Evolutionary conservation across 2,888 invertebrate genomes (phyloP), one percentile per base, ranked within the genome.

Genomic region (Hipparchia semele): DNA sequence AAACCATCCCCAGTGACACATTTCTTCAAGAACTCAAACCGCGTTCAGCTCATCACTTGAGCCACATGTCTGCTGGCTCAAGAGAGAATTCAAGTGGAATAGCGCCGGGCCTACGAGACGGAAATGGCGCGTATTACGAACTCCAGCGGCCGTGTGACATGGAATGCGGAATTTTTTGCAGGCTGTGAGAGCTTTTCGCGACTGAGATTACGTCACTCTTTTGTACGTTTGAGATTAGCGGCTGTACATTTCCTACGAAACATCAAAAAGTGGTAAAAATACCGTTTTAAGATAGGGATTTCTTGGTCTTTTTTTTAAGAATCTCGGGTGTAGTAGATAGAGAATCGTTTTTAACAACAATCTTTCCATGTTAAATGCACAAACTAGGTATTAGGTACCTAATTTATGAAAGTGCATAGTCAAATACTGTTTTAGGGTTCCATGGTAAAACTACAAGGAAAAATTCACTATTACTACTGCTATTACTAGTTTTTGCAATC

Each of bases 11-110:
- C 49, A 49, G 49, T 13, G 56, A 3, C 39, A 60, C 60, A 64
- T 3, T 9, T 49, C n/a, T 13, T 64, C 2, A 49, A 51, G 5
- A 65, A 12, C 8, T 33, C 7, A 33, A 12, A 65, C 53, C 67
- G 13, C 67, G 0, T 39, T 59, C 66, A 71, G 53, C 74, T 78
- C 73, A 10, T 79, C 45, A 60, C 70, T 86, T 80, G 72, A 58
- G 76, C 82, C 82, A 73, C 72, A 46, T 12, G 33, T 72, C 51
- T 81, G 80, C 49, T 83, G 78, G 81, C 84, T 82, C 83, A 46
- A 79, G 84, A 85, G 86, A 83, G 84, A 84, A 85, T 84, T 84
- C 81, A 82, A 80, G 81, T 82, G 84, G 82, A 85, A 87, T 87
- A 86, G 85, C 81, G 80, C 79, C 69, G 79, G 77, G 79, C 77